These are phyloP conservation scores for Crocallis elinguaria DNA, from an alignment of 2,888 invertebrate genomes.

Conservation along the genomic window DNA sequence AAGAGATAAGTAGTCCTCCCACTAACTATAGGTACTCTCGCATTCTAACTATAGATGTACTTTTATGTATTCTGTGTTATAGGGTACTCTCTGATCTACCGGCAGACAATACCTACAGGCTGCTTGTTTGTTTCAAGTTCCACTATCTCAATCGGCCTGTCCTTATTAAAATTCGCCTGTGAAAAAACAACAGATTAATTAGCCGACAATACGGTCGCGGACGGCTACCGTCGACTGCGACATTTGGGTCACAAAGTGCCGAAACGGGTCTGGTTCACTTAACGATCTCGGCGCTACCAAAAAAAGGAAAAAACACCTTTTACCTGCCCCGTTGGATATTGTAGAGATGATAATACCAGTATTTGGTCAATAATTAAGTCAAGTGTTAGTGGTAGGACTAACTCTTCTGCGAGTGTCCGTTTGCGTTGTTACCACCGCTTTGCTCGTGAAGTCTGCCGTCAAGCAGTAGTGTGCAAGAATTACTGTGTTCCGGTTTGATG, in stretches of 20 bases:
- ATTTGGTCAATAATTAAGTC: too few relatives aligned
- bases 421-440: too few relatives aligned
- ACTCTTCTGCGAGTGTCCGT: too few relatives aligned
- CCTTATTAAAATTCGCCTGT: conserved; percentile 38
- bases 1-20: too few relatives aligned
- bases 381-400: too few relatives aligned
- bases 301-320: conserved; percentile 71
- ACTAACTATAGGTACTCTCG: too few relatives aligned
- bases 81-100: too few relatives aligned
- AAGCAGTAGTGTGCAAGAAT: too few relatives aligned
- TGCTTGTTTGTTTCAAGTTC: not conserved
- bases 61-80: too few relatives aligned
- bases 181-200: conserved; percentile 70
- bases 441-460: too few relatives aligned
- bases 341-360: conserved; percentile 62
- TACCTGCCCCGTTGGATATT: conserved; percentile 65
- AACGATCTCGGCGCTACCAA: conserved; percentile 75
- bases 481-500: too few relatives aligned
- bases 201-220: conserved; percentile 68
- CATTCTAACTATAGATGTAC: too few relatives aligned
- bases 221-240: conserved; percentile 66
- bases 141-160: conserved; percentile 37
- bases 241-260: conserved; percentile 67
- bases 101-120: not conserved
- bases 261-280: conserved; percentile 77